These are phyloP conservation scores for Aegypius monachus DNA, from an alignment of 2,113 vertebrate genomes.

Conservation along the genomic window DNA sequence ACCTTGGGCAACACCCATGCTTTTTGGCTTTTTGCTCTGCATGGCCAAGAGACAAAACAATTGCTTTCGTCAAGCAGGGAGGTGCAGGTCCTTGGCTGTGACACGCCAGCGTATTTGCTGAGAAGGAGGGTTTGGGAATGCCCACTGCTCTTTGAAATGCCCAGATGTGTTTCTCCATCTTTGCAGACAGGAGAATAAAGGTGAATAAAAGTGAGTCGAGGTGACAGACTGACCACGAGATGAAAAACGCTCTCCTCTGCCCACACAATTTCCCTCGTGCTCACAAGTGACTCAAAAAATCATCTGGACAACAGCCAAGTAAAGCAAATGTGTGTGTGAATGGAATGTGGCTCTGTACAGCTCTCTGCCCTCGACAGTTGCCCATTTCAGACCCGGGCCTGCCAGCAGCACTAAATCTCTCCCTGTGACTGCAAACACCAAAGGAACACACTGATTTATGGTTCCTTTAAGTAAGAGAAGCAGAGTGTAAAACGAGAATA, in stretches of 20 bases:
- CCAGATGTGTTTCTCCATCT: neutral
- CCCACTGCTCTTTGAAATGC: accelerated
- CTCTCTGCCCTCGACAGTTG: neutral
- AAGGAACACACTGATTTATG: constrained; percentile 26
- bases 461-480: neutral
- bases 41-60: too few relatives aligned
- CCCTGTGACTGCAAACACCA: neutral
- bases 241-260: neutral
- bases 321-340: neutral
- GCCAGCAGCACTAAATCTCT: constrained; percentile 1
- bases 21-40: neutral
- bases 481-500: constrained; percentile 43
- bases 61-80: neutral
- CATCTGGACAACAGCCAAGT: neutral
- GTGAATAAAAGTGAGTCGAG: neutral
- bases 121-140: neutral
- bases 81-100: neutral
- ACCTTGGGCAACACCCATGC: too few relatives aligned
- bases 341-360: neutral
- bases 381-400: neutral
- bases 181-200: neutral
- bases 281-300: neutral
- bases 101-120: accelerated
- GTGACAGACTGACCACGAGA: neutral
- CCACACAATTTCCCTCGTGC: neutral